Conservation (phyloP, 2,797 vertebrate species). For the Girardinus metallicus region DNA sequence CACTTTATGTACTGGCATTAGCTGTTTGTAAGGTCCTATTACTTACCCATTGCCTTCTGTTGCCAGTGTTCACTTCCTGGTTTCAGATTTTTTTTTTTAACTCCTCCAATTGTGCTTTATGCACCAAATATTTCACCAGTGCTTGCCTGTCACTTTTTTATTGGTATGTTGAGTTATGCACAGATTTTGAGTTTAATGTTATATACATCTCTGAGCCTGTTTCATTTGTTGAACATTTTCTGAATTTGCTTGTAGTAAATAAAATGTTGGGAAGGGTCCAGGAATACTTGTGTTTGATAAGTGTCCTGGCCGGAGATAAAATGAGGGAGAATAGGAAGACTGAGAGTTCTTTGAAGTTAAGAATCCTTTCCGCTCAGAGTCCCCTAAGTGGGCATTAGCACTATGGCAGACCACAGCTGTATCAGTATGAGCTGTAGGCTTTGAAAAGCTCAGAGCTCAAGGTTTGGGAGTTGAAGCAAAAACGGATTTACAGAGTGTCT, state of each 20-base stretch:
- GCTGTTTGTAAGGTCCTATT: neutral
- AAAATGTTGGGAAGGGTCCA: neutral
- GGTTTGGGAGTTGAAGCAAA: neutral
- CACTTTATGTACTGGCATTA: neutral
- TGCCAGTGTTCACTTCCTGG: neutral
- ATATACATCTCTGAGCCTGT: neutral
- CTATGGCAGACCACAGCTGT: neutral
- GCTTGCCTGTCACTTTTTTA: neutral
- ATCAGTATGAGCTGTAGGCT: neutral
- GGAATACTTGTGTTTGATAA: neutral
- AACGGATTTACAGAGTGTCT: neutral
- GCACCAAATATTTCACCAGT: neutral
- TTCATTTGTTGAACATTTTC: neutral
- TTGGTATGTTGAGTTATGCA: neutral
- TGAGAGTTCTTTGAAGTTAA: slow-evolving; percentile 5
- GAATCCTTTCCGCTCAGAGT: neutral
- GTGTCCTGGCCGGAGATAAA: neutral
- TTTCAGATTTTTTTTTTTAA: neutral
- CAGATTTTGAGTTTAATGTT: slow-evolving; percentile 1
- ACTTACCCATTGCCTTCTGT: neutral
- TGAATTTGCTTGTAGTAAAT: neutral
- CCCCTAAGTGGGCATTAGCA: neutral
- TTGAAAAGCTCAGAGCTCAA: neutral
- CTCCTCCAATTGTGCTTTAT: neutral
- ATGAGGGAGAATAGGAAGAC: neutral